Evolutionary conservation across 2,888 invertebrate genomes (phyloP).

Genomic region (Melieria picta): DNA sequence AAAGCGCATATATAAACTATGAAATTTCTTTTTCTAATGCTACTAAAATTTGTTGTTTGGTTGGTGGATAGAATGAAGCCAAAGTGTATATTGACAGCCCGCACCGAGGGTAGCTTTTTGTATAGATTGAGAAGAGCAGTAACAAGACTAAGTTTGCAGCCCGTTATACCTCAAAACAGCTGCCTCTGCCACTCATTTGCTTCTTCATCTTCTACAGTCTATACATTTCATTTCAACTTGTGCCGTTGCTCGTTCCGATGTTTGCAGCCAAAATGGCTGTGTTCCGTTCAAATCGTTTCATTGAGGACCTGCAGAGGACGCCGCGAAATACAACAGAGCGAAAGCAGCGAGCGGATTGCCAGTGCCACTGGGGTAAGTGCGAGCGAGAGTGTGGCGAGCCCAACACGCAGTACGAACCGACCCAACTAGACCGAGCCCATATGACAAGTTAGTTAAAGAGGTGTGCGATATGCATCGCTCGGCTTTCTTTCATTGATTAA

Average conservation of each 20-base stretch:
- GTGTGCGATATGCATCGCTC: too few species aligned
- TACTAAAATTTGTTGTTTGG: slow-evolving; percentile 41
- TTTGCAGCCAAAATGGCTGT: slow-evolving; percentile 34
- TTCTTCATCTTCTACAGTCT: neutral
- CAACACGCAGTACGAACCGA: too few species aligned
- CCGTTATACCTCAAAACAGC: slow-evolving; percentile 1
- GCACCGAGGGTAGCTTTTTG: slow-evolving; percentile 61
- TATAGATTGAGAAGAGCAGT: slow-evolving; percentile 25
- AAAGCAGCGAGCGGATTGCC: neutral
- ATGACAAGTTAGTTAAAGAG: too few species aligned
- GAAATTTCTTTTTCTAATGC: slow-evolving; percentile 34
- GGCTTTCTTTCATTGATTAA: too few species aligned
- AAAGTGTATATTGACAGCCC: slow-evolving; percentile 66
- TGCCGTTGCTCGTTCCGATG: neutral
- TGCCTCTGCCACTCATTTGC: neutral
- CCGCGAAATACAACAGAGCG: neutral
- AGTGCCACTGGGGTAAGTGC: too few species aligned
- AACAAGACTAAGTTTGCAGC: slow-evolving; percentile 22
- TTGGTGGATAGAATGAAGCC: slow-evolving; percentile 66
- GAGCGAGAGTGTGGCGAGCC: too few species aligned
- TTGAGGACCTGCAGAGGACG: slow-evolving; percentile 19
- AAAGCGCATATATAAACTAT: slow-evolving; percentile 25
- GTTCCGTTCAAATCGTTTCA: slow-evolving; percentile 16
- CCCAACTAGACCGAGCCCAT: too few species aligned
- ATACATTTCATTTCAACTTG: neutral